Evolutionary conservation across 2,113 vertebrate species (phyloP), one percentile per base, ranked within the genome.

Genomic region (Pelvicachromis taeniatus): DNA sequence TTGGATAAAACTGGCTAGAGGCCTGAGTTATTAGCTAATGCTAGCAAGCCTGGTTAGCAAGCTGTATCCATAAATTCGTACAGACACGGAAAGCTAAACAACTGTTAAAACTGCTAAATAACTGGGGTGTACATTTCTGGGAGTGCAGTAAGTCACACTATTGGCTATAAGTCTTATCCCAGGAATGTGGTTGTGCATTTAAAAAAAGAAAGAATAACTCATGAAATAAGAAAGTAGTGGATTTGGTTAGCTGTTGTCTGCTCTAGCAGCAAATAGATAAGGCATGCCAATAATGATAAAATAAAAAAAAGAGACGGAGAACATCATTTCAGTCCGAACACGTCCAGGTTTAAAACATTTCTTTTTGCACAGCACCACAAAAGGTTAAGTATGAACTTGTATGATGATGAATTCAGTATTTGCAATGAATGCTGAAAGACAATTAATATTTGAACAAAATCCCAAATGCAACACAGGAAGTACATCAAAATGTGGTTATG

Each of bases 401-500:
- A 19, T 65, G 35, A 65, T 40, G 35, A 40, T 2, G 3, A 82
- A n/a, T 38, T 38, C 6, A 63, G 1, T 63, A 33, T 38, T 33
- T 63, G 59, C 33, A 38, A 63, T 3, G n/a, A 63, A 38, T 38
- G 53, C 52, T 58, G 65, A 82, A 54, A 75, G 65, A 12, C 48
- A 45, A 9, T 54, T 55, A 55, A 40, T 14, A 4, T 40, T 40
- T 3, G 35, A 65, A 40, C 35, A 65, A 65, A 65, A 40, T 7
- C 0, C 61, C 11, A 40, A 14, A n/a, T 65, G 11, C 61, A 65
- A 63, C 59, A 13, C 2, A n/a, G 59, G 0, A 63, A 40, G 11
- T 40, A 65, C 61, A 23, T 38, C 2, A 40, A 40, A 40, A 0
- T 65, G 35, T 65, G 3, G 0, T 65, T 65, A 65, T 21, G 4